Percentiles rank a stretch among this genome's conserved stretches.
Conservation (phyloP, 2,888 invertebrate species). For the Digitonthophagus gazella region DNA sequence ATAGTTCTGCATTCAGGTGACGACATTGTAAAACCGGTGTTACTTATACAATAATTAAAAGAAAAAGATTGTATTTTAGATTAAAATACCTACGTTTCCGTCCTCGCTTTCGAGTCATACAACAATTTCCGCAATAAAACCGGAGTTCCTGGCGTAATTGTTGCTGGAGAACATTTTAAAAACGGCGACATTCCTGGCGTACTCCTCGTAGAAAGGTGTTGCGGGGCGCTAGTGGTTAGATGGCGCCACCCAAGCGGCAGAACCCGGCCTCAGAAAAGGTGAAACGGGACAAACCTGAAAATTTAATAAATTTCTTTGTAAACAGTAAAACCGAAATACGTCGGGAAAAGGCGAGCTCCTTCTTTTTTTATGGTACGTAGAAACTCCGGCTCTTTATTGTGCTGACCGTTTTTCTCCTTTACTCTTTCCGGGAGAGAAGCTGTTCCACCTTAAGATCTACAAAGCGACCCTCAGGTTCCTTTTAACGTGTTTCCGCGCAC, state of each 20-base stretch:
- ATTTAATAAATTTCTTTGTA: conserved; percentile 39
- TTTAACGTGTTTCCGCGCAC: conserved; percentile 1
- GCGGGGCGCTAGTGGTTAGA: not conserved
- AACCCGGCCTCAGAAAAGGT: not conserved
- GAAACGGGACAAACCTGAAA: conserved; percentile 33
- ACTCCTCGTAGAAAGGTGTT: conserved; percentile 16
- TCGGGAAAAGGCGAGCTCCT: conserved; percentile 24
- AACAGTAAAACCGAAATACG: conserved; percentile 35
- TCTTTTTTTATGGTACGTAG: conserved; percentile 28
- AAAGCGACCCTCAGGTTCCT: not conserved
- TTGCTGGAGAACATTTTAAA: not conserved
- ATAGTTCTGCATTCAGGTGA: too few relatives aligned
- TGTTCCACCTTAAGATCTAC: not conserved
- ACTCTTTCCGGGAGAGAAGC: not conserved
- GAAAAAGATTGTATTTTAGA: not conserved
- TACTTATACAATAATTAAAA: not conserved
- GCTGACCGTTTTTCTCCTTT: not conserved
- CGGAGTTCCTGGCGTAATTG: not conserved
- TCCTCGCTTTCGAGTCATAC: not conserved
- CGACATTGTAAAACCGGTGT: too few relatives aligned
- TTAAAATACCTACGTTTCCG: not conserved
- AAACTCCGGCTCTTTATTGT: conserved; percentile 8
- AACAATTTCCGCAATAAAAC: not conserved
- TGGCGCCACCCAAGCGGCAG: conserved; percentile 17
- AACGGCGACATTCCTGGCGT: conserved; percentile 12